A percentile compares a stretch with the other conserved stretches of the same genome.
phyloP scores from a whole-genome alignment of 2,113 vertebrate genomes.

The Lota lota region DNA sequence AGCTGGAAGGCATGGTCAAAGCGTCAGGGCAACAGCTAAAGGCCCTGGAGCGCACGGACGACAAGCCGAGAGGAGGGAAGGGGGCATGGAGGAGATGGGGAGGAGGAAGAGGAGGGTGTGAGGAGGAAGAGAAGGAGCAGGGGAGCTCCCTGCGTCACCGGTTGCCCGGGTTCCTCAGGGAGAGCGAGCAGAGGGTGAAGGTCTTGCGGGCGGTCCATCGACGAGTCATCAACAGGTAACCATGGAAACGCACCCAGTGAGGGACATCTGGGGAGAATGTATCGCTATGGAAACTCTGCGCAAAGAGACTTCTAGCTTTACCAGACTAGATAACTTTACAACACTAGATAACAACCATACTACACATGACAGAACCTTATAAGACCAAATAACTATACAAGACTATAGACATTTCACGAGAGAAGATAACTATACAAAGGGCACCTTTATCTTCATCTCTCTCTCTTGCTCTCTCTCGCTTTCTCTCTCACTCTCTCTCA shows the following conservation, averaged over 20 bases:
- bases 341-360: no score
- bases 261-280: not conserved
- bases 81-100: constrained; percentile 23
- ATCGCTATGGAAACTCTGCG: no score
- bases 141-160: constrained; percentile 44
- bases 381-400: no score
- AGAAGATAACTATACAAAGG: no score
- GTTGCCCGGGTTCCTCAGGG: constrained; percentile 67
- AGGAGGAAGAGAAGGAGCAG: not conserved
- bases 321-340: no score
- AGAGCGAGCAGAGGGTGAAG: constrained; percentile 68
- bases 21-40: constrained; percentile 72
- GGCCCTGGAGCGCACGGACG: constrained; percentile 53
- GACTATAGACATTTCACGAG: no score
- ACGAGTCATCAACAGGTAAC: constrained; percentile 71
- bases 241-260: not conserved
- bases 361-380: no score
- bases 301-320: no score
- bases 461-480: no score
- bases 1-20: constrained; percentile 68
- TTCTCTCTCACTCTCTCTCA: no score
- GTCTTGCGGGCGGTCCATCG: constrained; percentile 74
- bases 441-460: not conserved
- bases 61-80: constrained; percentile 49
- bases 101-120: constrained; percentile 12